These are phyloP conservation scores for Calameuta filiformis DNA, from an alignment of 2,888 invertebrate genomes.

Conservation along the genomic window DNA sequence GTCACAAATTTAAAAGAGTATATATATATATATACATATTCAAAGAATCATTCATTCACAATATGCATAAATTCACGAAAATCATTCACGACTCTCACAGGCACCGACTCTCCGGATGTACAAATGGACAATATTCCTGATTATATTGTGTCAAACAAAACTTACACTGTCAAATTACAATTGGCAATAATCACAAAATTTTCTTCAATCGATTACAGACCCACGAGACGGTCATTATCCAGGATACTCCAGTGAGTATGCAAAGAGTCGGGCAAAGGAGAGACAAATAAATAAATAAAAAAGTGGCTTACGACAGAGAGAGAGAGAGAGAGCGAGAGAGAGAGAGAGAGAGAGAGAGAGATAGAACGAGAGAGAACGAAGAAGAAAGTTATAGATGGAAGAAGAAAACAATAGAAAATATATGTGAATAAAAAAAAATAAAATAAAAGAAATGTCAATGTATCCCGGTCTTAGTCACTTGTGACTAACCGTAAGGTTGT, in stretches of 20 bases:
- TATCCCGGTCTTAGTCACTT: conserved; percentile 17
- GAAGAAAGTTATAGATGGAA: neutral
- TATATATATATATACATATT: neutral
- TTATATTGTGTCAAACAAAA: neutral
- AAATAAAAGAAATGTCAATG: neutral
- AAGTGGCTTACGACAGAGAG: neutral
- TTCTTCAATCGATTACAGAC: neutral
- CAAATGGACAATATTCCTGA: neutral
- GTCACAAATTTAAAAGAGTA: neutral
- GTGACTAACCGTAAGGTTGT: conserved; percentile 86
- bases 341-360: neutral
- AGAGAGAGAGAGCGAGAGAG: neutral
- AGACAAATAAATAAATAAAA: neutral
- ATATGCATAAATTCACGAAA: neutral
- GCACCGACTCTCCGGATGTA: neutral
- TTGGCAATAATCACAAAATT: neutral
- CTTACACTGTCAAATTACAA: neutral
- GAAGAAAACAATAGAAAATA: neutral
- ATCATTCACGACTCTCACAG: neutral
- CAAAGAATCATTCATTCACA: neutral
- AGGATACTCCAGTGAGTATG: neutral
- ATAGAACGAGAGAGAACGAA: neutral
- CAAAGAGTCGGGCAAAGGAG: neutral
- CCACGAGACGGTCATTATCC: neutral
- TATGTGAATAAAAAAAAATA: neutral